These are phyloP conservation scores for Drosophila ananassae DNA, from an alignment of 1,140 invertebrate species.

Conservation along the genomic window DNA sequence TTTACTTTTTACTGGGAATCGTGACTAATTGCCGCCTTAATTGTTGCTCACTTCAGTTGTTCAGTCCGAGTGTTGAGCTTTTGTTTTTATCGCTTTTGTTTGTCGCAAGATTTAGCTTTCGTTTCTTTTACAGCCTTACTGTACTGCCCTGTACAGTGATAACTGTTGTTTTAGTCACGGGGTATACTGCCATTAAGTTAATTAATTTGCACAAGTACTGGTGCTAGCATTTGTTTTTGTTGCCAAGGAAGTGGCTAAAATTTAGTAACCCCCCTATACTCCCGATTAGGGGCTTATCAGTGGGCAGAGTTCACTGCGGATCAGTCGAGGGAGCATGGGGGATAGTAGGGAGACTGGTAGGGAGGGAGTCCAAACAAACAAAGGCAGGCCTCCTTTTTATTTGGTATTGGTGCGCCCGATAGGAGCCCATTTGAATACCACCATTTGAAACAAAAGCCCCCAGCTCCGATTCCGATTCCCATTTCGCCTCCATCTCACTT, in stretches of 20 bases:
- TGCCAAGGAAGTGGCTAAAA: constrained; percentile 41
- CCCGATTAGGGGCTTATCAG: constrained; percentile 50
- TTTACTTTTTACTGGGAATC: not conserved
- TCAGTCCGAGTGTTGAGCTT: constrained; percentile 14
- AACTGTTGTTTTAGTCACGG: constrained; percentile 22
- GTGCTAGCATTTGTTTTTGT: constrained; percentile 32
- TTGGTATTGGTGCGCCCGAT: constrained; percentile 7
- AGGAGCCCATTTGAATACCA: constrained; percentile 13
- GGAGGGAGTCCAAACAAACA: constrained; percentile 24
- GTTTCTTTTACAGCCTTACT: constrained; percentile 14
- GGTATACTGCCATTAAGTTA: not conserved
- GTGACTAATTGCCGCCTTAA: constrained; percentile 62
- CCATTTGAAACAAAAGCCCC: not conserved
- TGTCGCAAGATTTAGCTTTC: constrained; percentile 40
- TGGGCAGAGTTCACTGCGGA: constrained; percentile 34
- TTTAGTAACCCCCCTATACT: not conserved
- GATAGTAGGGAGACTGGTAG: not conserved
- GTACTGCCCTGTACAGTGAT: constrained; percentile 12
- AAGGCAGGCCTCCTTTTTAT: constrained; percentile 63
- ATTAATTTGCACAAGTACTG: constrained; percentile 3
- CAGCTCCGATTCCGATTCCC: constrained; percentile 15
- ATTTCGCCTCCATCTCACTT: constrained; percentile 9
- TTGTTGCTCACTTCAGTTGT: constrained; percentile 22
- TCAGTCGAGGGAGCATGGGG: not conserved
- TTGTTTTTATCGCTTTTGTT: constrained; percentile 47